Evolutionary conservation across 2,113 vertebrate genomes (phyloP).

Genomic region (Onychostruthus taczanowskii): DNA sequence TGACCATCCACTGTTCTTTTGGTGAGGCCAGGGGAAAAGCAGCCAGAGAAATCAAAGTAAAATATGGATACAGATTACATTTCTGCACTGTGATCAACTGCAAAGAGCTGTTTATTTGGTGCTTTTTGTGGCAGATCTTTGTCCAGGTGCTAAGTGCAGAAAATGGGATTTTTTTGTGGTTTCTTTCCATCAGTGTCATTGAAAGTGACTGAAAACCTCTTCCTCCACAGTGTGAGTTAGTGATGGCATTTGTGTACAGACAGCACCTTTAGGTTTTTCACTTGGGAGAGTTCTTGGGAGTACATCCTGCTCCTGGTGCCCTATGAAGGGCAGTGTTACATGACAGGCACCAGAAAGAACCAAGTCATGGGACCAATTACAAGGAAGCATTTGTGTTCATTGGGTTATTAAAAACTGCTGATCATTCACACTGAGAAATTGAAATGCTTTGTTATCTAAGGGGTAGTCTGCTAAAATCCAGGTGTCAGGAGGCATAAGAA

Average conservation of each 20-base stretch:
- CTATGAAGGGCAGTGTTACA: background rate
- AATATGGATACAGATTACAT: background rate
- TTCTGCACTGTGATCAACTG: background rate
- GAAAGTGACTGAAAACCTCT: background rate
- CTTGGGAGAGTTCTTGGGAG: background rate
- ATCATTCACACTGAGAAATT: background rate
- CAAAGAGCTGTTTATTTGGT: background rate
- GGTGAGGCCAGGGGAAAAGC: background rate
- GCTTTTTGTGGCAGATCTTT: background rate
- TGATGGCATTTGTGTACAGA: background rate
- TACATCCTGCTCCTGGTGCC: accelerated
- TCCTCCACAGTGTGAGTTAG: background rate
- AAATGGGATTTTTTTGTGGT: background rate
- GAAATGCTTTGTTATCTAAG: background rate
- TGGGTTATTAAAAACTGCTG: background rate
- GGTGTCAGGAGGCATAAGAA: background rate
- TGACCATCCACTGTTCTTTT: too few species aligned
- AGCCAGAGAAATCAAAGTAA: background rate
- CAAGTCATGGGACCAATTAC: background rate
- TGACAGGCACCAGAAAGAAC: background rate
- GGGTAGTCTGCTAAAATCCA: background rate
- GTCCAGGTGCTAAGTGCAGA: background rate
- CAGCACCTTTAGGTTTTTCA: background rate
- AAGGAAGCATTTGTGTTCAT: background rate
- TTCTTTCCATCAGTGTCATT: background rate